A percentile compares a stretch with the other conserved stretches of the same genome.
Conservation (phyloP, 2,888 invertebrate species). For the Volucella inanis region DNA sequence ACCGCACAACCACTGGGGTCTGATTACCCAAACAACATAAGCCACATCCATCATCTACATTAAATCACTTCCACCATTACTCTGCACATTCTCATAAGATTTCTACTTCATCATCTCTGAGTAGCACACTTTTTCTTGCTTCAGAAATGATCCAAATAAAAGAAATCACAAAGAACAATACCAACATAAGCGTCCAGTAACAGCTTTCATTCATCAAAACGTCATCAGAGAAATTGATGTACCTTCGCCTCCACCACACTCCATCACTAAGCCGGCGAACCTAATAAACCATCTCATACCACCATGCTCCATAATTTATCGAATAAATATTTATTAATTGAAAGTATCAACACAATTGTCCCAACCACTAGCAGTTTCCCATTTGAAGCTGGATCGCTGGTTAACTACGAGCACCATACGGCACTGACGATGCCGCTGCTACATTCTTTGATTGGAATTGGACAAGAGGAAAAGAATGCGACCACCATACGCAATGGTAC, state of each 20-base stretch:
- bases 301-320: conserved; percentile 50
- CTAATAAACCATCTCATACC: conserved; percentile 33
- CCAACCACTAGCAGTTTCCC: conserved; percentile 24
- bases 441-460: conserved; percentile 58
- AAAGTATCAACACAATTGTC: conserved; percentile 55
- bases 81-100: conserved; percentile 11
- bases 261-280: conserved; percentile 8
- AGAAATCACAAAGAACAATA: conserved; percentile 27
- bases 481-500: conserved; percentile 53
- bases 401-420: conserved; percentile 23
- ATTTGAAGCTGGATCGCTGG: conserved; percentile 8
- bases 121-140: conserved; percentile 44
- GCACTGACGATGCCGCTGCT: conserved; percentile 39
- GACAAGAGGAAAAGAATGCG: conserved; percentile 40
- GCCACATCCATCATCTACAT: not conserved
- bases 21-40: too few species aligned
- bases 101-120: conserved; percentile 8
- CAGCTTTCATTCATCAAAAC: conserved; percentile 68
- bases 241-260: conserved; percentile 36
- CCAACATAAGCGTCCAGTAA: conserved; percentile 12
- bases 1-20: too few species aligned
- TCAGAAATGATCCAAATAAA: conserved; percentile 33
- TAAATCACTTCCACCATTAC: conserved; percentile 10
- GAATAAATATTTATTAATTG: conserved; percentile 71
- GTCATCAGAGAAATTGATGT: conserved; percentile 56